Evolutionary conservation across 2,888 invertebrate genomes (phyloP).

Genomic region (Pterostichus madidus): DNA sequence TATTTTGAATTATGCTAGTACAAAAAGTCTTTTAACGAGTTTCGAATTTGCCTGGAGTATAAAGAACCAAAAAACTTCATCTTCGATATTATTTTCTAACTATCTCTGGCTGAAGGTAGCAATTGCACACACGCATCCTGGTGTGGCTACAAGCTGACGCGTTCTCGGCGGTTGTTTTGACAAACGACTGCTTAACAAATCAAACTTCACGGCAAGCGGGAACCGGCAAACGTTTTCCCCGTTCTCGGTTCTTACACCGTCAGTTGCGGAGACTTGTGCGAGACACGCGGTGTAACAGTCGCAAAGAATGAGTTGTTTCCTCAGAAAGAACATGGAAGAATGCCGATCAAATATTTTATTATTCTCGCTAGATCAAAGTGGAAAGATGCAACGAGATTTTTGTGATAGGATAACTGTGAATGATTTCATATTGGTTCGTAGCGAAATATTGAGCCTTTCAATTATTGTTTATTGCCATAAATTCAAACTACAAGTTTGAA

Average conservation of each 20-base stretch:
- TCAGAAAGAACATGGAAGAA: constrained; percentile 17
- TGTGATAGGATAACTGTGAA: too few relatives aligned
- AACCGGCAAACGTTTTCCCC: constrained; percentile 24
- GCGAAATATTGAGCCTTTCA: too few relatives aligned
- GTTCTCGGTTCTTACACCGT: neutral
- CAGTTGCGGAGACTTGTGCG: neutral
- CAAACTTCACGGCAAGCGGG: constrained; percentile 57
- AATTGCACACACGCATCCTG: neutral
- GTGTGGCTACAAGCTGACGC: constrained; percentile 1
- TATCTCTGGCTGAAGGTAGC: neutral
- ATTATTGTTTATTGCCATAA: too few relatives aligned
- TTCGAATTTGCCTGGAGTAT: too few relatives aligned
- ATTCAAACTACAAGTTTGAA: too few relatives aligned
- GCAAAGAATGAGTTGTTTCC: constrained; percentile 18
- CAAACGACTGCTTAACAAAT: constrained; percentile 65
- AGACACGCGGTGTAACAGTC: neutral
- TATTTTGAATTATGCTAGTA: too few relatives aligned
- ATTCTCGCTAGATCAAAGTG: constrained; percentile 15
- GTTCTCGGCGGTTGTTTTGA: constrained; percentile 60
- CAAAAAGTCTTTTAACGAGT: too few relatives aligned
- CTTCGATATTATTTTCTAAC: too few relatives aligned
- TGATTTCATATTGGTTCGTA: too few relatives aligned
- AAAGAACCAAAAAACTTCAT: too few relatives aligned
- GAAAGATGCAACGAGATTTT: neutral
- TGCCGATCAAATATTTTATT: constrained; percentile 21